Base-by-base conservation (phyloP, 2,888 invertebrate species). In the Liposcelis brunnea region DNA sequence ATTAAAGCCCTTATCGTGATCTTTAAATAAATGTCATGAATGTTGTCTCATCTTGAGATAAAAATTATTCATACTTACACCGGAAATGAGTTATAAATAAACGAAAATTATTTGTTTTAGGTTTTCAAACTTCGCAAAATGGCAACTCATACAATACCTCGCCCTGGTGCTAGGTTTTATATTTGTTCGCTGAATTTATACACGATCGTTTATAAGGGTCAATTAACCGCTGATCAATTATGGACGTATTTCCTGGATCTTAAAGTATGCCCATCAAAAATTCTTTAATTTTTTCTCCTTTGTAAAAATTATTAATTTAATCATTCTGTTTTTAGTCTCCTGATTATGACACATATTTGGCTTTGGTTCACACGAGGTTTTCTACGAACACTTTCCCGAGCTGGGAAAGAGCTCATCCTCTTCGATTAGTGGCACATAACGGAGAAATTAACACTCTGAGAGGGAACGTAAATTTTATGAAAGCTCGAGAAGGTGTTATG, bases 321-420 rank as follows among this genome's bases (percentile, higher is more conserved):
- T 18, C 7, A 14, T 46, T 38, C 35, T 50, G 47, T 49, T 51
- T 63, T n/a, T 71, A 86, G 85, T 75, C 75, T 66, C 80, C 83
- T 1, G 72, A 75, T 53, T 98, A 85, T 67, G 84, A 90, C 56
- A 91, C 94, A 2, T 94, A 97, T 65, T 66, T 98, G 62, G 91
- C 97, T 35, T 66, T 98, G 60, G 94, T 98, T 6, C 98, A 98
- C 64, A 95, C 95, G 34, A 75, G 98, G 52, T 98, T 98, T 71
- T 97, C 97, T 11, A 98, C 98, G 52, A 98, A 98, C 66, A 98
- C 98, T 19, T 98, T 98, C 62, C 98, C 98, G 42, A 93, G 90
- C 60, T 98, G 98, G 98, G 95, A 97, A 65, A 73, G 97, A 56
- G 97, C 98, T 14, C 97, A 98, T 69, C 98, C 98, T 11, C 71